Conservation (phyloP, 2,113 vertebrate genomes). For the Oryzias curvinotus region DNA sequence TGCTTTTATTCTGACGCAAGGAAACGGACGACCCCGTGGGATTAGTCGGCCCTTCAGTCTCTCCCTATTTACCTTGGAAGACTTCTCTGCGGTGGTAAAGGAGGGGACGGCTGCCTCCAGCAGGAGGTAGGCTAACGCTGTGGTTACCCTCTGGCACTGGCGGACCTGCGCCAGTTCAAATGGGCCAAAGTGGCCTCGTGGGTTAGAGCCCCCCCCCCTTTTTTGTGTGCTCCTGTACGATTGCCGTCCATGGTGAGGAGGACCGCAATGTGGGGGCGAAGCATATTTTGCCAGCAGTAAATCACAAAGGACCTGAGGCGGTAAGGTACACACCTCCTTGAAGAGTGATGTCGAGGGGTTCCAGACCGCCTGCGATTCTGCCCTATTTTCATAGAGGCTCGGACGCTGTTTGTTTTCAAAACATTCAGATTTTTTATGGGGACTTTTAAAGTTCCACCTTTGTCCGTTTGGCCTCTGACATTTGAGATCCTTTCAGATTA, state of each 20-base stretch:
- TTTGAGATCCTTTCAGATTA: slow-evolving; percentile 34
- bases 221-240: no score
- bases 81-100: slow-evolving; percentile 56
- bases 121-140: slow-evolving; percentile 74
- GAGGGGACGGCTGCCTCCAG: slow-evolving; percentile 63
- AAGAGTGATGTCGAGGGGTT: slow-evolving; percentile 58
- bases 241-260: no score
- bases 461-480: slow-evolving; percentile 38
- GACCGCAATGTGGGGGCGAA: slow-evolving; percentile 21
- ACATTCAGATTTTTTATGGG: slow-evolving; percentile 86
- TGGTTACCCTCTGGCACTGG: slow-evolving; percentile 42
- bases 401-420: slow-evolving; percentile 90
- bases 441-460: slow-evolving; percentile 75
- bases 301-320: slow-evolving; percentile 53
- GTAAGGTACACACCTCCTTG: slow-evolving; percentile 58
- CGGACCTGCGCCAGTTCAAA: slow-evolving; percentile 28
- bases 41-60: slow-evolving; percentile 57
- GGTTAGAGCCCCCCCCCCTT: neutral
- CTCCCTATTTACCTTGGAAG: slow-evolving; percentile 61
- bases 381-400: slow-evolving; percentile 71
- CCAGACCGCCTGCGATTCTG: slow-evolving; percentile 63
- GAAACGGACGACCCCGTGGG: slow-evolving; percentile 53
- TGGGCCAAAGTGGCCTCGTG: slow-evolving; percentile 54
- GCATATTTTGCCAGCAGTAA: slow-evolving; percentile 67
- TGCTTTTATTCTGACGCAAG: slow-evolving; percentile 61